phyloP scores from a whole-genome alignment of 1,140 invertebrate species.

The Sycobia sp. region DNA sequence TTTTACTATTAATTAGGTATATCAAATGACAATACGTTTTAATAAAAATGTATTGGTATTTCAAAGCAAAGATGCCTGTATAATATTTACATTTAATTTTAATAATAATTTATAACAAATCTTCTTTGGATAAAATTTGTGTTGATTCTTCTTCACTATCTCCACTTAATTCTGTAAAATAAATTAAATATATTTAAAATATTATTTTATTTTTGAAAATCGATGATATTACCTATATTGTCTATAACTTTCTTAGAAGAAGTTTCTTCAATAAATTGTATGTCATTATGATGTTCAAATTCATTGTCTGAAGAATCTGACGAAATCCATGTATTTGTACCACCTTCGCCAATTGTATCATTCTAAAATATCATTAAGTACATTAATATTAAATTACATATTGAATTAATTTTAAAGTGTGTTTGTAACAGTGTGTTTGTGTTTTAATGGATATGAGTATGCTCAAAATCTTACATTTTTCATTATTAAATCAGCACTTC shows the following conservation, averaged over 20 bases:
- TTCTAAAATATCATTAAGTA: conserved; percentile 31
- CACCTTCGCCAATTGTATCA: conserved; percentile 45
- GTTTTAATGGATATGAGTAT: background rate
- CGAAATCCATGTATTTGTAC: conserved; percentile 54
- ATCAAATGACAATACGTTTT: conserved; percentile 23
- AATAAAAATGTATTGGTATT: conserved; percentile 12
- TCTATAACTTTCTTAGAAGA: conserved; percentile 45
- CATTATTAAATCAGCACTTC: conserved; percentile 47
- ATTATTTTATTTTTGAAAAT: too few species aligned
- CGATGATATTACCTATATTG: conserved; percentile 51
- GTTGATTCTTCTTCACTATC: conserved; percentile 63
- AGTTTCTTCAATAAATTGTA: conserved; percentile 49
- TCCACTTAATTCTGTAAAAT: conserved; percentile 58
- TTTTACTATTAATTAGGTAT: conserved; percentile 1
- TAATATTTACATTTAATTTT: conserved; percentile 41
- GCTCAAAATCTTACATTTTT: conserved; percentile 13
- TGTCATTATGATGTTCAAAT: conserved; percentile 43
- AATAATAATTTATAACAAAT: conserved; percentile 28
- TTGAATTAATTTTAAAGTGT: conserved; percentile 1
- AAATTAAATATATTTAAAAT: too few species aligned
- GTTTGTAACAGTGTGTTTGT: background rate
- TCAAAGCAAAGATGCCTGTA: conserved; percentile 34
- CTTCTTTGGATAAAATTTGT: conserved; percentile 31
- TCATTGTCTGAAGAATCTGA: conserved; percentile 53
- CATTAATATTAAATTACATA: background rate